These are phyloP conservation scores for Eristalis tenax DNA, from an alignment of 2,888 invertebrate genomes.

Conservation along the genomic window DNA sequence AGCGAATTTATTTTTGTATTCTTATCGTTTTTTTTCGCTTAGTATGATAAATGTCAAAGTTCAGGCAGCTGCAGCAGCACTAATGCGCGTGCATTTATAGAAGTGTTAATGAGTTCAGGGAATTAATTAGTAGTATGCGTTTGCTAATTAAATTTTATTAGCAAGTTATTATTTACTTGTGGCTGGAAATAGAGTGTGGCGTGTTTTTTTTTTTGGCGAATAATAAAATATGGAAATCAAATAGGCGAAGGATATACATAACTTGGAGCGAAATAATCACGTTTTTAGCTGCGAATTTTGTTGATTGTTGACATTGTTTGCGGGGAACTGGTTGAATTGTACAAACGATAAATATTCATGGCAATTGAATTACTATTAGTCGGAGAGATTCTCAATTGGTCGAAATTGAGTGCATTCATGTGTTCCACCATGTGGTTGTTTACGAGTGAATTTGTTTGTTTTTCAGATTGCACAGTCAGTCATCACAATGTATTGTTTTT, in stretches of 20 bases:
- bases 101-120: slow-evolving; percentile 56
- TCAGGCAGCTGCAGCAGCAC: slow-evolving; percentile 11
- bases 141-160: slow-evolving; percentile 46
- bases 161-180: not conserved
- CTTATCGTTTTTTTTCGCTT: no score
- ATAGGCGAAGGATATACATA: not conserved
- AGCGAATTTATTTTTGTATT: not conserved
- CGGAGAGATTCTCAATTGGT: slow-evolving; percentile 8
- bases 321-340: not conserved
- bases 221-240: slow-evolving; percentile 34
- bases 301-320: not conserved
- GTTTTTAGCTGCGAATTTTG: not conserved
- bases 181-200: not conserved
- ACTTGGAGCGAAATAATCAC: not conserved
- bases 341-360: slow-evolving; percentile 12
- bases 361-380: slow-evolving; percentile 34
- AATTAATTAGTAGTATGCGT: slow-evolving; percentile 37
- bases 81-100: slow-evolving; percentile 10
- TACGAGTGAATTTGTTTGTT: not conserved
- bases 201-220: not conserved
- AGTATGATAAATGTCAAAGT: slow-evolving; percentile 31
- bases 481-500: not conserved
- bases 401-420: slow-evolving; percentile 8
- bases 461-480: not conserved
- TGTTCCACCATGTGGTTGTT: not conserved